Evolutionary conservation across 2,888 invertebrate species (phyloP), one percentile per base, ranked within the genome.

Genomic region (Cerastis leucographa): DNA sequence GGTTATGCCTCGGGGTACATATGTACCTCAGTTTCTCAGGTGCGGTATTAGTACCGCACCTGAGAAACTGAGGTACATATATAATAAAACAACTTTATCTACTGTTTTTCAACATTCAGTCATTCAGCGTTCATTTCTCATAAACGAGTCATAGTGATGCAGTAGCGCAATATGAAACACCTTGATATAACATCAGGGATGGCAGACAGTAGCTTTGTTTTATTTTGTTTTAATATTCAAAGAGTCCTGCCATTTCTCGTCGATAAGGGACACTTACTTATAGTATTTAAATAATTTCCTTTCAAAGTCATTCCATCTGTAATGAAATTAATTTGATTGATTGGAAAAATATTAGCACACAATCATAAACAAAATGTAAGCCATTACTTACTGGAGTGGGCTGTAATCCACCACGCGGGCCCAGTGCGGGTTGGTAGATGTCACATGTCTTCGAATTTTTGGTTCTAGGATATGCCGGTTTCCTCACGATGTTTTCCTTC

Each of bases 51-150:
- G n/a, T n/a, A n/a, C n/a, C n/a, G n/a, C n/a, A n/a, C n/a, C n/a
- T n/a, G n/a, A n/a, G n/a, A n/a, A n/a, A n/a, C n/a, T n/a, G n/a
- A n/a, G n/a, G n/a, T n/a, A n/a, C n/a, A n/a, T n/a, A n/a, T n/a
- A n/a, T n/a, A 68, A 85, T 66, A 56, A 61, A 66, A 46, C 54
- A 35, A 42, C 35, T 81, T 75, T 85, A 85, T 85, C 81, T 17
- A 4, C 46, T n/a, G 62, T 62, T 81, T 64, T 65, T 67, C 66
- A 81, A 64, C 67, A 62, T 62, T 71, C 29, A 62, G 71, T 70
- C 70, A 71, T 54, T 42, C 54, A 29, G 35, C 69, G 62, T 82
- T 85, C 85, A 85, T 75, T 71, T 64, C 68, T 61, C n/a, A 17
- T 80, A 69, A 66, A 65, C 80, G 59, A 69, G 67, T 80, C 72